Evolutionary conservation across 1,140 invertebrate genomes (phyloP).

Genomic region (Paraescarpia echinospica): DNA sequence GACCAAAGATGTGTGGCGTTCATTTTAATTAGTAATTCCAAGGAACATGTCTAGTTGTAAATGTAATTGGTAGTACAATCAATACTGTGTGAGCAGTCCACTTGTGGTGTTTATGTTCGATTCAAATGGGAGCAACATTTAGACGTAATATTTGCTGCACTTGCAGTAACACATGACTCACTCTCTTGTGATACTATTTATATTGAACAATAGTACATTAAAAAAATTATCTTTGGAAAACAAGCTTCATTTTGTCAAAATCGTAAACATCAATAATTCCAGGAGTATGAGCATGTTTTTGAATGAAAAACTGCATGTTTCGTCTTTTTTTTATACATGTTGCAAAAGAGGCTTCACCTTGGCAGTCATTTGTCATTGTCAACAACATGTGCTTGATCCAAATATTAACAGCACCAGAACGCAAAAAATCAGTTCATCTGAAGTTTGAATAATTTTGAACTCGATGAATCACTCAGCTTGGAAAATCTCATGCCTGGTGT

Average conservation of each 20-base stretch:
- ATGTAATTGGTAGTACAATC: slow-evolving; percentile 7
- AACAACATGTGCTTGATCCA: not conserved
- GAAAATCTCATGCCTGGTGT: not conserved
- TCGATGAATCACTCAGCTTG: too few species aligned
- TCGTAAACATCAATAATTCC: not conserved
- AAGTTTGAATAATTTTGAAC: too few species aligned
- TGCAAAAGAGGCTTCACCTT: not conserved
- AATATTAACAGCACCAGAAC: too few species aligned
- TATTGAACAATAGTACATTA: not conserved
- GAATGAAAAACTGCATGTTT: not conserved
- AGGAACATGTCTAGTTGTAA: slow-evolving; percentile 7
- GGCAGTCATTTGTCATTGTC: not conserved
- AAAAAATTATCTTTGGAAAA: not conserved
- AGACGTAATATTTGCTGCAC: not conserved
- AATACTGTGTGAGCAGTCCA: slow-evolving; percentile 1
- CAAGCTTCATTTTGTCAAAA: not conserved
- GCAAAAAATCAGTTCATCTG: too few species aligned
- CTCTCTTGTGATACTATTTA: not conserved
- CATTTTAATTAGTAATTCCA: not conserved
- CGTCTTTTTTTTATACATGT: not conserved
- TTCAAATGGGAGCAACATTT: not conserved
- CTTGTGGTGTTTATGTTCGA: not conserved
- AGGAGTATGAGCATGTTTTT: not conserved
- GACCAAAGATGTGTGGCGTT: not conserved
- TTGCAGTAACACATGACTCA: not conserved